Conservation (phyloP, 2,888 invertebrate species). For the Iselma pallidipennis region DNA sequence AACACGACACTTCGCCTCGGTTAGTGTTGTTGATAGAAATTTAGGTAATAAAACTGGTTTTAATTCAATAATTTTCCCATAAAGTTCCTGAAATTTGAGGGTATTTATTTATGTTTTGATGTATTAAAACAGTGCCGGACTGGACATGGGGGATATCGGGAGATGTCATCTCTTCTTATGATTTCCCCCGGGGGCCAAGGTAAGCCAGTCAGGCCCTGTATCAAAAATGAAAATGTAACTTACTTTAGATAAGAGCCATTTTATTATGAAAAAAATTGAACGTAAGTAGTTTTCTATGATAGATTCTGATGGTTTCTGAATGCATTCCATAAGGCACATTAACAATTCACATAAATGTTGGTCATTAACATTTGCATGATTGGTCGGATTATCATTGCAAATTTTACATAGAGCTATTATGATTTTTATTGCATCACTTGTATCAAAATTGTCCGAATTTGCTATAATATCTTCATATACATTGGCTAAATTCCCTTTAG, state of each 20-base stretch:
- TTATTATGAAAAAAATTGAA: conserved; percentile 3
- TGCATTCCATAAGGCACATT: neutral
- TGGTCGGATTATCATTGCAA: conserved; percentile 2
- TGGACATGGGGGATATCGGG: too few relatives aligned
- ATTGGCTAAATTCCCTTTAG: neutral
- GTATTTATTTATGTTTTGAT: too few relatives aligned
- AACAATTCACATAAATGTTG: neutral
- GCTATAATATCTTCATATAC: neutral
- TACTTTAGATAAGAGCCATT: conserved; percentile 6
- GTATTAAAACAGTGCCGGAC: too few relatives aligned
- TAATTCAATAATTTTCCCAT: neutral
- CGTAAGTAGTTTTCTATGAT: neutral
- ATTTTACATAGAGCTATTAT: neutral
- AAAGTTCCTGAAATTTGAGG: too few relatives aligned
- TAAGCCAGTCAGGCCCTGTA: too few relatives aligned
- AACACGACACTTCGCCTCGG: neutral
- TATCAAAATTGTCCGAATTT: neutral
- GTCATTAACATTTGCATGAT: conserved; percentile 3
- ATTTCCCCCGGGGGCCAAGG: too few relatives aligned
- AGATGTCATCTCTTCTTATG: too few relatives aligned
- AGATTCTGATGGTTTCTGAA: neutral
- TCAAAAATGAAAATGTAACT: neutral
- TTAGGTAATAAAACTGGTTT: neutral
- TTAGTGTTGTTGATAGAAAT: neutral
- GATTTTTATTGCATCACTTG: neutral